These are phyloP conservation scores for Eciton burchellii DNA, from an alignment of 1,140 invertebrate genomes.

Conservation along the genomic window DNA sequence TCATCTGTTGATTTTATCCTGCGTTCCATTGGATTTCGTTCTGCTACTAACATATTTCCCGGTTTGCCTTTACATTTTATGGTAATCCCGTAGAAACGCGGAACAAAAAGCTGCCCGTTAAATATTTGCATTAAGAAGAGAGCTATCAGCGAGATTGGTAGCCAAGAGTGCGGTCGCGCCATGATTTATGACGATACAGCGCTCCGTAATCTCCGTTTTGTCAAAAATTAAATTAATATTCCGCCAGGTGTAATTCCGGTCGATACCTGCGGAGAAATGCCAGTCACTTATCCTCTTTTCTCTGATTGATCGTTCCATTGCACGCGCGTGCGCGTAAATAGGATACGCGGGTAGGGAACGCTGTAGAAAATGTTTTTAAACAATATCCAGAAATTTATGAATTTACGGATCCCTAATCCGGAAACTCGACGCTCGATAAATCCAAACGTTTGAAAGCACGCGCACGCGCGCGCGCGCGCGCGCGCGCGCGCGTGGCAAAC, in stretches of 20 bases:
- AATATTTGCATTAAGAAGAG: slow-evolving; percentile 46
- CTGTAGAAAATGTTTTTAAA: no score
- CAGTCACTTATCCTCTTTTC: not conserved
- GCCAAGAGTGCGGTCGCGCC: not conserved
- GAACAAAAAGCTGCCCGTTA: slow-evolving; percentile 38
- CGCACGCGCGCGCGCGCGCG: not conserved
- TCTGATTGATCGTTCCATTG: not conserved
- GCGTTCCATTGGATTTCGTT: slow-evolving; percentile 53
- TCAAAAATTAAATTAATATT: not conserved
- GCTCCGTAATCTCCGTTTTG: not conserved
- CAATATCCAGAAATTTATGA: not conserved
- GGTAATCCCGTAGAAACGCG: slow-evolving; percentile 10
- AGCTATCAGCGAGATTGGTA: not conserved
- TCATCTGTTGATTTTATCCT: slow-evolving; percentile 56
- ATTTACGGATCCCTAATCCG: not conserved
- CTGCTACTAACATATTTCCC: slow-evolving; percentile 26
- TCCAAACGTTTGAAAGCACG: not conserved
- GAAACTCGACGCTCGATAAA: not conserved
- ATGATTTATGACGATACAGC: slow-evolving; percentile 17
- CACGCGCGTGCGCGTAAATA: not conserved
- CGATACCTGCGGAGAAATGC: not conserved
- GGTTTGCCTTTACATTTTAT: slow-evolving; percentile 50
- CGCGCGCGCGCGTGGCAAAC: slow-evolving; percentile 5
- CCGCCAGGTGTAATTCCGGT: not conserved
- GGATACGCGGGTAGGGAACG: not conserved